Percentiles rank a stretch among this genome's conserved stretches.
phyloP scores from a whole-genome alignment of 2,113 vertebrate genomes.

The Nannobrachium achirus region DNA sequence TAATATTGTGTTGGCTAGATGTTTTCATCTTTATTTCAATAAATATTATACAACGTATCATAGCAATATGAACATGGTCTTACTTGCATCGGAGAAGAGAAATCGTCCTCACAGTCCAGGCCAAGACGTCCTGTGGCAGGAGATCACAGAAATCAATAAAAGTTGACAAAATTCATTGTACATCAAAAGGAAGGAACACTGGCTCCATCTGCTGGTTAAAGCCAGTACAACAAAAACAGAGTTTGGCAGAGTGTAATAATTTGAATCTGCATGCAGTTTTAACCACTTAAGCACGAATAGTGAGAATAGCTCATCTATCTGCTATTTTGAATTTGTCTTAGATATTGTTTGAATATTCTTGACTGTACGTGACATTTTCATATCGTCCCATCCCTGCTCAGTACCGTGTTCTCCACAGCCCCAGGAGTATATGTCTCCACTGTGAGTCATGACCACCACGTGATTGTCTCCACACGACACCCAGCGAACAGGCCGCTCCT shows the following conservation, averaged over 20 bases:
- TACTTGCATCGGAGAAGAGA: slow-evolving; percentile 92
- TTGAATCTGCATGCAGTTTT: not conserved
- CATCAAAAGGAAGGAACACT: not conserved
- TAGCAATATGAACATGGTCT: slow-evolving; percentile 21
- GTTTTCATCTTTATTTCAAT: no score
- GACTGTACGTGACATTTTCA: no score
- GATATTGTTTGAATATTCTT: no score
- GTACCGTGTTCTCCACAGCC: slow-evolving; percentile 96
- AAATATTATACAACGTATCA: no score
- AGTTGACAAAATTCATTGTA: not conserved
- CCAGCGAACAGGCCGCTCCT: slow-evolving; percentile 87
- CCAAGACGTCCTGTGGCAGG: slow-evolving; percentile 87
- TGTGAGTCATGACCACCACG: slow-evolving; percentile 90
- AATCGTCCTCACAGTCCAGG: slow-evolving; percentile 96
- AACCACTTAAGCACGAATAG: no score
- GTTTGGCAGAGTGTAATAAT: not conserved
- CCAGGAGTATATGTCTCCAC: slow-evolving; percentile 91
- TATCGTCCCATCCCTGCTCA: no score
- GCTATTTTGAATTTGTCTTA: no score
- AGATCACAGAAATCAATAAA: slow-evolving; percentile 6
- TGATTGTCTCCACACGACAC: slow-evolving; percentile 98
- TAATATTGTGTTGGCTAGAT: no score
- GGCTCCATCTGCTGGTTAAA: slow-evolving; percentile 55
- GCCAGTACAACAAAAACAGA: slow-evolving; percentile 34
- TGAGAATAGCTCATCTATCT: no score